Evolutionary conservation across 1,140 invertebrate species (phyloP).

Genomic region (Pseudachorutes palmiensis): DNA sequence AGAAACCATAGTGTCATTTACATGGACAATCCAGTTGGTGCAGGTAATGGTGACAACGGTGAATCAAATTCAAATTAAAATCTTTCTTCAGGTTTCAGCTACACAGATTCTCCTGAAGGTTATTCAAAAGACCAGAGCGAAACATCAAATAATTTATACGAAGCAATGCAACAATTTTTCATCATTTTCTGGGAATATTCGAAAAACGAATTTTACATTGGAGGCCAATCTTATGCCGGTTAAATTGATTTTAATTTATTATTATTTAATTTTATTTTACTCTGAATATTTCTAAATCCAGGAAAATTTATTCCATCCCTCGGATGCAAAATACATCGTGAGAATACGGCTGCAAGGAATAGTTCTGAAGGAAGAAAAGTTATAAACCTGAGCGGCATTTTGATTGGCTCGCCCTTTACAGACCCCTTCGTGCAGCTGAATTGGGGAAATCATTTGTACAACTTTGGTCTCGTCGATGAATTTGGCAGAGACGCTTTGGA

Average conservation of each 20-base stretch:
- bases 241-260: too few relatives aligned
- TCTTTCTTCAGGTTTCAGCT: conserved; percentile 38
- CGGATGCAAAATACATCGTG: conserved; percentile 63
- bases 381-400: conserved; percentile 42
- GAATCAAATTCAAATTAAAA: neutral
- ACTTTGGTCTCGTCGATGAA: conserved; percentile 47
- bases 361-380: conserved; percentile 10
- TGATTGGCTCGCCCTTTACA: conserved; percentile 48
- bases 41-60: conserved; percentile 17
- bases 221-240: conserved; percentile 43
- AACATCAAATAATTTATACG: conserved; percentile 45
- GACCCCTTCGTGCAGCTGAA: conserved; percentile 46
- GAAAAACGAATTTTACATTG: conserved; percentile 43
- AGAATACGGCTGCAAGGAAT: too few relatives aligned
- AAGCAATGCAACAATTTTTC: conserved; percentile 44
- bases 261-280: neutral
- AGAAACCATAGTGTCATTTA: conserved; percentile 47
- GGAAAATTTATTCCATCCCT: conserved; percentile 64
- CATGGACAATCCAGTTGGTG: conserved; percentile 50
- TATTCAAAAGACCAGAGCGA: conserved; percentile 44
- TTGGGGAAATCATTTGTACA: conserved; percentile 47
- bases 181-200: conserved; percentile 41
- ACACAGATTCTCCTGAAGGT: conserved; percentile 37
- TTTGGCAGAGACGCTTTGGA: conserved; percentile 38
- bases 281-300: neutral